phyloP scores from a whole-genome alignment of 2,888 invertebrate genomes.

The Dascillus cervinus region DNA sequence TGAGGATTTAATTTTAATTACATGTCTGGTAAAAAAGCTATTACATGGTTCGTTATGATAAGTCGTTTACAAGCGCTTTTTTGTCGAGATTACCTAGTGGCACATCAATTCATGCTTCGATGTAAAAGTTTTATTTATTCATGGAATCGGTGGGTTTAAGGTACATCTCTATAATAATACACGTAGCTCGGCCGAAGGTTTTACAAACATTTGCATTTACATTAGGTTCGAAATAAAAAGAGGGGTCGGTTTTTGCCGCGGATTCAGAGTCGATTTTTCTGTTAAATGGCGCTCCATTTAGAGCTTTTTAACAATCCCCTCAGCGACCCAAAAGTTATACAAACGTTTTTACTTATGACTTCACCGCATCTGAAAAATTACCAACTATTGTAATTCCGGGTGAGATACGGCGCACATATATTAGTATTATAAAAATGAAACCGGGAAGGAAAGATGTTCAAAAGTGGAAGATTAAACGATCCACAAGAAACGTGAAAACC shows the following conservation, averaged over 20 bases:
- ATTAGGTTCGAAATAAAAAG: conserved; percentile 10
- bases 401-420: conserved; percentile 8
- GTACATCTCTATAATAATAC: too few relatives aligned
- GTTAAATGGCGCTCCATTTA: conserved; percentile 8
- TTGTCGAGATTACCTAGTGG: too few relatives aligned
- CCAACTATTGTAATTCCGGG: conserved; percentile 4
- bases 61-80: too few relatives aligned
- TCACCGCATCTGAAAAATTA: conserved; percentile 7
- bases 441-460: conserved; percentile 1
- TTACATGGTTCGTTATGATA: too few relatives aligned
- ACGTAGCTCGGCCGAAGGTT: too few relatives aligned
- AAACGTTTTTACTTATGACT: conserved; percentile 5
- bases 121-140: too few relatives aligned
- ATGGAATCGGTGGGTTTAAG: too few relatives aligned
- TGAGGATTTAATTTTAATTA: too few relatives aligned
- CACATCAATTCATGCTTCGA: too few relatives aligned
- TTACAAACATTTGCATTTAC: conserved; percentile 15
- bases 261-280: conserved; percentile 13
- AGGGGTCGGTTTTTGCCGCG: conserved; percentile 10
- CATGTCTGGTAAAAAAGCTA: too few relatives aligned
- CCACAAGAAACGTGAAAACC: neutral
- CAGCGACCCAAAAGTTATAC: conserved; percentile 4
- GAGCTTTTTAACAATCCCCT: conserved; percentile 9
- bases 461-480: conserved; percentile 3
- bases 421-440: conserved; percentile 8